Evolutionary conservation across 92 coral and sea anemone genomes (phyloP).

Genomic region (Epizoanthus fatuus): DNA sequence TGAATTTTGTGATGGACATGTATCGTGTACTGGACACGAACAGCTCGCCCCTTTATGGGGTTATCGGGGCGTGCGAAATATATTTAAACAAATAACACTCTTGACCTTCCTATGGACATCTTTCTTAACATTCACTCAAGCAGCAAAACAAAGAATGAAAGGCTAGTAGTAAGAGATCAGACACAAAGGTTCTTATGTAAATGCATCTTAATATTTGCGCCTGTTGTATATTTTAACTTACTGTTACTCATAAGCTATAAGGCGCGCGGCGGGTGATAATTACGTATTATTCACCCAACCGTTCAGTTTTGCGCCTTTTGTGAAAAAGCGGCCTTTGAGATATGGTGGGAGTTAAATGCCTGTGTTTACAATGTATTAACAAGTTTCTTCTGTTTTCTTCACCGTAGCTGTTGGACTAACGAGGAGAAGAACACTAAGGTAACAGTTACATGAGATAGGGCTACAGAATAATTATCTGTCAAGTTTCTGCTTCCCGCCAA

Average conservation of each 20-base stretch:
- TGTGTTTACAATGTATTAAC: background rate
- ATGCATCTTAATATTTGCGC: slow-evolving; percentile 26
- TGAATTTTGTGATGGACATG: no score
- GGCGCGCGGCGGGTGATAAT: slow-evolving; percentile 21
- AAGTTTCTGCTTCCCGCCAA: background rate
- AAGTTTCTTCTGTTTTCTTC: background rate
- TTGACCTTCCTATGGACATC: no score
- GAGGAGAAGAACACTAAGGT: background rate
- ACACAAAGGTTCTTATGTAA: slow-evolving; percentile 2
- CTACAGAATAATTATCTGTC: background rate
- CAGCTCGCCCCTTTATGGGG: no score
- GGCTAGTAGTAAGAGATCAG: background rate
- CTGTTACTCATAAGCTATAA: background rate
- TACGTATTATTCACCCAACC: slow-evolving; percentile 23
- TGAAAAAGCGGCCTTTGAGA: background rate
- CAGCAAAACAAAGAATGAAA: background rate
- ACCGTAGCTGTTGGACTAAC: background rate
- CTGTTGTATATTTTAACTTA: background rate
- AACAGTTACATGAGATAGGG: background rate
- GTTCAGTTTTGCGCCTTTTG: slow-evolving; percentile 42
- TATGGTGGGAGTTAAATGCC: background rate
- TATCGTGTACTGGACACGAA: no score
- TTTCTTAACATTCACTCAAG: slow-evolving; percentile 5
- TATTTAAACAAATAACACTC: no score
- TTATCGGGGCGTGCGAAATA: no score